phyloP scores from a whole-genome alignment of 2,113 vertebrate species.

The Brachyhypopomus occidentalis region DNA sequence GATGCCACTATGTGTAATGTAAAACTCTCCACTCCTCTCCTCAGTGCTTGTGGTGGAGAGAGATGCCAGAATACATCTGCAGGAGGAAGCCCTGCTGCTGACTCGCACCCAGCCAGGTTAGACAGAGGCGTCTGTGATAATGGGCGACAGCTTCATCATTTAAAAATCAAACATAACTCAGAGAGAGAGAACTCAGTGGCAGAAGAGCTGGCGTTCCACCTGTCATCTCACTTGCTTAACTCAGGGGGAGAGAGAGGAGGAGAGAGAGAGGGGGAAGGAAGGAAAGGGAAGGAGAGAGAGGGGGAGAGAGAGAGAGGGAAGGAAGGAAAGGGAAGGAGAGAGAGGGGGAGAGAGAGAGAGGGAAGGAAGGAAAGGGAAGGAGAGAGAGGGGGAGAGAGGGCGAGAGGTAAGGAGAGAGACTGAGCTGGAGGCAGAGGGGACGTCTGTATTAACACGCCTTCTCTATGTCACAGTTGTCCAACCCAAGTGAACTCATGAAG shows the following conservation, averaged over 20 bases:
- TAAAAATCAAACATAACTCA: slow-evolving; percentile 21
- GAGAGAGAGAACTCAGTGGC: background rate
- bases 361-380: no score
- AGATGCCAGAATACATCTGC: background rate
- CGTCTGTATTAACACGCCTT: no score
- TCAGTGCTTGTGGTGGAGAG: background rate
- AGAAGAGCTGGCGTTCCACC: background rate
- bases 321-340: no score
- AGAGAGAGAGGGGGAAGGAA: background rate
- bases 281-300: background rate
- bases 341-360: no score
- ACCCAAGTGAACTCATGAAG: no score
- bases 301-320: no score
- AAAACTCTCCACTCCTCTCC: background rate
- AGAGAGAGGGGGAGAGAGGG: no score
- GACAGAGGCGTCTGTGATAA: slow-evolving; percentile 1
- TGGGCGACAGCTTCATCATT: slow-evolving; percentile 2
- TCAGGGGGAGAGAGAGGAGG: background rate
- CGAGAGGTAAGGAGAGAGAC: no score
- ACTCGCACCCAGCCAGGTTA: background rate
- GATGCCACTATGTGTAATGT: no score
- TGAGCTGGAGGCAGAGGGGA: no score
- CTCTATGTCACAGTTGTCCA: no score
- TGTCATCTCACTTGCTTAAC: slow-evolving; percentile 5
- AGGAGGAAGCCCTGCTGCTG: slow-evolving; percentile 2